Base-by-base conservation (phyloP, 2,888 invertebrate genomes). In the Gasteruption jaculator region DNA sequence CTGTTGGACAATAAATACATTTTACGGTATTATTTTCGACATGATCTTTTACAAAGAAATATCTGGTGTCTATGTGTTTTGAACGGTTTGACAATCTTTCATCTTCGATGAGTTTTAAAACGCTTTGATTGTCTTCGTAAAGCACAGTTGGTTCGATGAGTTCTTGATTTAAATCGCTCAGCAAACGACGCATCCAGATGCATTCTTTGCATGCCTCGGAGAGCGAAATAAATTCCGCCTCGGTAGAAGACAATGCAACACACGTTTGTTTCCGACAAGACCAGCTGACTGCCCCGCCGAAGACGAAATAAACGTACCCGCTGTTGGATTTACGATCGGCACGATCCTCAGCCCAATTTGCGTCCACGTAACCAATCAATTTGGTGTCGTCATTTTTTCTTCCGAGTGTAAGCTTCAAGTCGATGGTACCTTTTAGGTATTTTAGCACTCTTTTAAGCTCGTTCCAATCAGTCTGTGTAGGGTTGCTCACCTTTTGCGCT, bases 301-400 rank as follows among this genome's bases (percentile, higher is more conserved):
- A 41, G 18, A 30, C 20, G 5, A 58, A 57, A n/a, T n/a, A n/a
- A 14, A 61, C 5, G 26, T 53, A 58, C 6, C 61, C 61, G 25
- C 54, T 62, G 40, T 58, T 56, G 5, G 63, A 64, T 38, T 61
- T 63, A 25, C 61, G 20, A 14, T 51, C 49, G 5, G 2, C 21
- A 18, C 43, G 43, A 34, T 61, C 45, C 14, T 61, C 53, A 11
- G 58, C 63, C 60, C 59, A 64, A 46, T 56, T 52, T 15, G 62
- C 63, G 45, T 66, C 67, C 57, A 53, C 57, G 41, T 56, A 63
- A 19, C 52, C 55, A 20, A 39, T 11, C 2, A 51, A 16, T 33
- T 24, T 20, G n/a, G n/a, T n/a, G n/a, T 16, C 24, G 34, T 11
- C 19, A 19, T 40, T 29, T 15, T 19, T 16, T 18, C 39, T 33